Conservation (phyloP, 2,888 invertebrate species). For the Eilema griseolum region DNA sequence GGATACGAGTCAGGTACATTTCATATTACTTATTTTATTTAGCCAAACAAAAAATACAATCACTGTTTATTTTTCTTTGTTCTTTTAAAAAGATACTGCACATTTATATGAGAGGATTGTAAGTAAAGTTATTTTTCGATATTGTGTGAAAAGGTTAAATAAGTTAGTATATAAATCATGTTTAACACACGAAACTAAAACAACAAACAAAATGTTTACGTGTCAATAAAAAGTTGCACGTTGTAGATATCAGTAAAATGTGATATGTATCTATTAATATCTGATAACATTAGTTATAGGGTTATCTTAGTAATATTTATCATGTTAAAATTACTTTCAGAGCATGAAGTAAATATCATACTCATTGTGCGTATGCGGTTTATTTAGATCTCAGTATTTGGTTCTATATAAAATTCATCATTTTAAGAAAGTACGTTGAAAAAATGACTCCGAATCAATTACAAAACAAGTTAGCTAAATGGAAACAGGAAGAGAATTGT, state of each 20-base stretch:
- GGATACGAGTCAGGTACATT: too few relatives aligned
- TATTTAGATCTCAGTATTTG: neutral
- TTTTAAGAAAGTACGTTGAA: neutral
- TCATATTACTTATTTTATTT: too few relatives aligned
- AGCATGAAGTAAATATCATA: neutral
- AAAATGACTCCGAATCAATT: neutral
- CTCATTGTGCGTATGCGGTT: neutral
- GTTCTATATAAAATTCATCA: neutral
- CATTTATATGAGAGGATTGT: neutral
- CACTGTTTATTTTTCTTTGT: too few relatives aligned
- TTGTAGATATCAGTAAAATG: neutral
- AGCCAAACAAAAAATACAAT: too few relatives aligned
- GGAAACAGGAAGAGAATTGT: neutral
- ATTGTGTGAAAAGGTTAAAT: neutral
- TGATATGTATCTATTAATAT: constrained; percentile 3
- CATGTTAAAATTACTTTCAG: neutral
- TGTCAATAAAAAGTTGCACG: neutral
- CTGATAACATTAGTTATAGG: neutral
- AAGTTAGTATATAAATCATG: neutral
- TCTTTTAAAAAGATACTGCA: neutral
- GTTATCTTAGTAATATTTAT: neutral
- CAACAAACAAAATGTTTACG: neutral
- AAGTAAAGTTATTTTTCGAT: too few relatives aligned
- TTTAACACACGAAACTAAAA: neutral
- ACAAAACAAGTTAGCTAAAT: neutral